These are phyloP conservation scores for Steinernema scapterisci DNA, from an alignment of 2,888 invertebrate genomes.

Conservation along the genomic window DNA sequence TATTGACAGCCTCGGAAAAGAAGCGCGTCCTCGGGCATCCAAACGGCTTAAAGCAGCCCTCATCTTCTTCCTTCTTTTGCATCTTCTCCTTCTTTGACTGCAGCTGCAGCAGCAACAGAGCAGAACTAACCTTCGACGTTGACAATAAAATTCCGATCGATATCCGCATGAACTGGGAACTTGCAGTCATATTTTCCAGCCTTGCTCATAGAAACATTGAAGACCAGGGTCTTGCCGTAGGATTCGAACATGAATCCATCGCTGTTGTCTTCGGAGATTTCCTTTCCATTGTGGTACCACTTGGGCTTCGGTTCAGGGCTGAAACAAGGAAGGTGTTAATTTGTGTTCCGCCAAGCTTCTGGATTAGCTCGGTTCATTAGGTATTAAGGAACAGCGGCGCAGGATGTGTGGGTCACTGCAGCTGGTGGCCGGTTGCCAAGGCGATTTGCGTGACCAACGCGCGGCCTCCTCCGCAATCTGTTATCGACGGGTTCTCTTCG, in stretches of 20 bases:
- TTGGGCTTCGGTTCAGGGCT: conserved; percentile 65
- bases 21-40: conserved; percentile 31
- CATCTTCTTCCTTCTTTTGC: not conserved
- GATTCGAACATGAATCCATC: conserved; percentile 63
- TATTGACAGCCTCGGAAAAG: conserved; percentile 33
- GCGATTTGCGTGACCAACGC: conserved; percentile 29
- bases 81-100: not conserved
- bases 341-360: not conserved
- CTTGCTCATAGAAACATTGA: conserved; percentile 84
- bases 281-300: conserved; percentile 65
- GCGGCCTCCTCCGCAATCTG: conserved; percentile 16
- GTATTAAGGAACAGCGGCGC: not conserved
- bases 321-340: conserved; percentile 45
- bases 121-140: conserved; percentile 68
- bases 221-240: conserved; percentile 71
- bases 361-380: too few relatives aligned
- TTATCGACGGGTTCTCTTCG: conserved; percentile 8
- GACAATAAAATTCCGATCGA: conserved; percentile 68
- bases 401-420: not conserved
- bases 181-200: conserved; percentile 89
- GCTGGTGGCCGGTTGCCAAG: not conserved
- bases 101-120: not conserved
- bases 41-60: not conserved
- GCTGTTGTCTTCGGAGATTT: conserved; percentile 59
- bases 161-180: conserved; percentile 65